Conservation (phyloP, 2,888 invertebrate species). For the Drosophila putrida region DNA sequence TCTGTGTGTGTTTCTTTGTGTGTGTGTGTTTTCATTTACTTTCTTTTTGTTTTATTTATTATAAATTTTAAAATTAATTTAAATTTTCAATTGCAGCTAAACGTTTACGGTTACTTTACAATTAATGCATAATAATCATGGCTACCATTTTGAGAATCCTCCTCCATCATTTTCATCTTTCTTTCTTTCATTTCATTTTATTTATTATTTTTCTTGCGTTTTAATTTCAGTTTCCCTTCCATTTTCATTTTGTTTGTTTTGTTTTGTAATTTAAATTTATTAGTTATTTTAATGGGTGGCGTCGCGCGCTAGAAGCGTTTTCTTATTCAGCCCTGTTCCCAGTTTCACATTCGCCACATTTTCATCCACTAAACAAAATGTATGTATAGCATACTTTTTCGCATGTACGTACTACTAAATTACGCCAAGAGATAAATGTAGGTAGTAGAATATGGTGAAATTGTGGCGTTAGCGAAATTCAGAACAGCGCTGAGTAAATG, state of each 20-base stretch:
- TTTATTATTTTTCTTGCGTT: conserved; percentile 5
- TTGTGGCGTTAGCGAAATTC: neutral
- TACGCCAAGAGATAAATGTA: neutral
- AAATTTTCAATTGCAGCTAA: conserved; percentile 77
- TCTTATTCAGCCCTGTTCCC: conserved; percentile 20
- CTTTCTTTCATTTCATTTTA: conserved; percentile 6
- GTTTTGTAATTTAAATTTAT: conserved; percentile 45
- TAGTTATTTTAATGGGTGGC: conserved; percentile 70
- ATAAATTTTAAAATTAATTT: conserved; percentile 59
- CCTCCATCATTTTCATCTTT: neutral
- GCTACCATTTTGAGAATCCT: conserved; percentile 30
- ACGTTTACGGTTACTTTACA: conserved; percentile 66
- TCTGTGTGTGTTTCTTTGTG: conserved; percentile 9
- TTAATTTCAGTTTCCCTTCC: conserved; percentile 8
- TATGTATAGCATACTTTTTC: conserved; percentile 10
- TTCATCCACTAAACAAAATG: neutral
- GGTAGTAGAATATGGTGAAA: neutral
- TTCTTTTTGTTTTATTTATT: conserved; percentile 11
- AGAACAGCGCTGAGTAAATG: conserved; percentile 5
- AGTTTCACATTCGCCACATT: conserved; percentile 1
- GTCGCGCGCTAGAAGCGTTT: conserved; percentile 80
- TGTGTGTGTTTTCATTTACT: conserved; percentile 1
- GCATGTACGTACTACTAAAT: neutral
- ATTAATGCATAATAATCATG: conserved; percentile 49
- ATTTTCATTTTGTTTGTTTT: conserved; percentile 1